Percentiles rank a stretch among this genome's conserved stretches.
phyloP scores from a whole-genome alignment of 2,113 vertebrate species.

The Glareola pratincola region DNA sequence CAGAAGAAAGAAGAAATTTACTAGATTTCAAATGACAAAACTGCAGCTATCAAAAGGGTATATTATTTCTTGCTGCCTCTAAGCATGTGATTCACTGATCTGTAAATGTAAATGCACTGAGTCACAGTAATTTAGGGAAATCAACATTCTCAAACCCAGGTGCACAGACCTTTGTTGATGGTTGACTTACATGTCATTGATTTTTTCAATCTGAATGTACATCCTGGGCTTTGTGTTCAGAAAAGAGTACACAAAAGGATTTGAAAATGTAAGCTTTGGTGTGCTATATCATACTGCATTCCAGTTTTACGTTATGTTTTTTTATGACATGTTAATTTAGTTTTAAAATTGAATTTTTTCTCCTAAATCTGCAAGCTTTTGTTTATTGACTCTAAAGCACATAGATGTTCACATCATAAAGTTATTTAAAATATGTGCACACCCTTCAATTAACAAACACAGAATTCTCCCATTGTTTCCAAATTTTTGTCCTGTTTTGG shows the following conservation, averaged over 20 bases:
- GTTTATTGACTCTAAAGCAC: not conserved
- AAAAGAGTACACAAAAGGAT: not conserved
- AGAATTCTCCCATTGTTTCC: not conserved
- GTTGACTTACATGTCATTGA: not conserved
- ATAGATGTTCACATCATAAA: not conserved
- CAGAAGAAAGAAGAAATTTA: not conserved
- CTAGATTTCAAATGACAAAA: not conserved
- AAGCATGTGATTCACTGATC: not conserved
- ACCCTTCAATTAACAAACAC: not conserved
- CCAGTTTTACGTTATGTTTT: not conserved
- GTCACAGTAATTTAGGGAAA: not conserved
- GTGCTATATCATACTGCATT: not conserved
- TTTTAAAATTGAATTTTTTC: not conserved
- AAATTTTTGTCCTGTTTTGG: not conserved
- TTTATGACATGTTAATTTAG: not conserved
- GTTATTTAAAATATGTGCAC: conserved; percentile 11
- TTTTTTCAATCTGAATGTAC: not conserved
- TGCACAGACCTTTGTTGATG: not conserved
- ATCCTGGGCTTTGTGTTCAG: not conserved
- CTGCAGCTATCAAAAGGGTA: not conserved
- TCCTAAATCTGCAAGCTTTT: not conserved
- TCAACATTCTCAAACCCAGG: not conserved
- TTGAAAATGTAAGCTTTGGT: not conserved
- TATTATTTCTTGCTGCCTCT: not conserved
- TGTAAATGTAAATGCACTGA: not conserved